Evolutionary conservation across 2,888 invertebrate species (phyloP).

Genomic region (Apocheima hispidaria): DNA sequence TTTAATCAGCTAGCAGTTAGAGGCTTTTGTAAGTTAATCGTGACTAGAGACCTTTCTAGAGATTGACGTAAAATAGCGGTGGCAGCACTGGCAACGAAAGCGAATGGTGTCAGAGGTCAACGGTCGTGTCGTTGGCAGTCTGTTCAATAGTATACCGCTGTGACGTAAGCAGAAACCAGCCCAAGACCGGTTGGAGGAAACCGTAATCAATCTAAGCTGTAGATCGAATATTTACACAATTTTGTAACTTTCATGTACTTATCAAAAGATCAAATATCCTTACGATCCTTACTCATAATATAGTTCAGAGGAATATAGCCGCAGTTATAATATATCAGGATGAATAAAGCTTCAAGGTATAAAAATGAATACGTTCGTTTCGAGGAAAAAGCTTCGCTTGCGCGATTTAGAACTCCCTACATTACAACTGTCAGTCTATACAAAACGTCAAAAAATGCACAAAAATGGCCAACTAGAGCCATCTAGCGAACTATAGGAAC

Average conservation of each 20-base stretch:
- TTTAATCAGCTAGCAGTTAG: constrained; percentile 43
- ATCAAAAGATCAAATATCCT: no score
- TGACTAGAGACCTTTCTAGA: constrained; percentile 50
- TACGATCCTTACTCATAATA: no score
- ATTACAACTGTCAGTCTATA: no score
- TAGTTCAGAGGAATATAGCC: no score
- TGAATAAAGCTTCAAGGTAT: no score
- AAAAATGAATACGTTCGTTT: no score
- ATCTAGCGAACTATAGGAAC: no score
- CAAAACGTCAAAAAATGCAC: no score
- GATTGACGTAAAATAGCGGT: constrained; percentile 62
- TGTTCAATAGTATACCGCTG: constrained; percentile 59
- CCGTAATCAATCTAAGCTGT: constrained; percentile 47
- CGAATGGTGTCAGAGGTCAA: constrained; percentile 71
- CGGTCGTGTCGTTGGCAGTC: constrained; percentile 54
- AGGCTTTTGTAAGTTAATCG: constrained; percentile 38
- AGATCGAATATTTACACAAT: constrained; percentile 52
- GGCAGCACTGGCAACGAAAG: constrained; percentile 60
- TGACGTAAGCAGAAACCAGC: constrained; percentile 64
- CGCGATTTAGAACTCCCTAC: no score
- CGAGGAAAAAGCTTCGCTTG: no score
- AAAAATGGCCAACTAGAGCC: no score
- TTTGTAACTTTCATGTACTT: constrained; percentile 51
- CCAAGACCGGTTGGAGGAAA: constrained; percentile 56
- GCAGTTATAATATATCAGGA: no score